Evolutionary conservation across 2,888 invertebrate genomes (phyloP), one percentile per base, ranked within the genome.

Genomic region (Pasiphila rectangulata): DNA sequence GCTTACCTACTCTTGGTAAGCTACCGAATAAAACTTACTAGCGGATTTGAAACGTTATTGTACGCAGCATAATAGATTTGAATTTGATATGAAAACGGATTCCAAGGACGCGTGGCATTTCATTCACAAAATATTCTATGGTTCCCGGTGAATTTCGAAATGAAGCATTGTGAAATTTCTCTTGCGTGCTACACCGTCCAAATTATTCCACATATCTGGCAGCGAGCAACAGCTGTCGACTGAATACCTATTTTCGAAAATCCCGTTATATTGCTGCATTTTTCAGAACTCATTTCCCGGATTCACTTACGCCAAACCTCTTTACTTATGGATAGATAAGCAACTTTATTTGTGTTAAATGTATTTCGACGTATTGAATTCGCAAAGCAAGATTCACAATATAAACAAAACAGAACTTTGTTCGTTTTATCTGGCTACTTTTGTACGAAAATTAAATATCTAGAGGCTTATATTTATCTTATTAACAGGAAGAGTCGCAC

Each of bases 171-270:
- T 41, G 42, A 38, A 46, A 46, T 46, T 42, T 42, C 35, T 24
- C 35, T 32, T 32, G 42, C 39, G 25, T 37, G 37, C 43, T 51
- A 52, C 42, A 42, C 36, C 27, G 37, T 49, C 57, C 56, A 60
- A 70, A 70, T 71, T 69, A 75, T 75, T 54, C 62, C 61, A 55
- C 63, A 67, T 70, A 64, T 65, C 59, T 57, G 59, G 53, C 57
- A 38, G 43, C 34, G 39, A 52, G 72, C 65, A 72, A 73, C 79
- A 79, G 72, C 78, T 82, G 79, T 59, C 61, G 65, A 51, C 61
- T 46, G 72, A 78, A 81, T 79, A 51, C 48, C 50, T 50, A 73
- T 79, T 76, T 77, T 64, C 55, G 57, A 62, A 72, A 78, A 75
- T 65, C 41, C 59, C 62, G 59, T 57, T 56, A 55, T 52, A 63